Evolutionary conservation across 2,888 invertebrate genomes (phyloP).

Genomic region (Noctuana brunneofusca): DNA sequence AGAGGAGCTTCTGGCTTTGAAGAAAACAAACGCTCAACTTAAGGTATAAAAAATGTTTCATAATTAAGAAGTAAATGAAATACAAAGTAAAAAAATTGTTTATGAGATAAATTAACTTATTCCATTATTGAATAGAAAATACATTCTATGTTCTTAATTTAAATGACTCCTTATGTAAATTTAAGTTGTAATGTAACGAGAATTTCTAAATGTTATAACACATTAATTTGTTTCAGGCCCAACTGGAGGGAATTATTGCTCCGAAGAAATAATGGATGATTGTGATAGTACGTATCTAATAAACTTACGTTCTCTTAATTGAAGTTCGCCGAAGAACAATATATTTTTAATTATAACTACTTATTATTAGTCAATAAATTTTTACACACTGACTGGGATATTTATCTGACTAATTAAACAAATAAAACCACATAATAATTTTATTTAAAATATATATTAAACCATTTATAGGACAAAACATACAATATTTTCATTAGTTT

Average conservation of each 20-base stretch:
- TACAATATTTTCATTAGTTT: constrained; percentile 82
- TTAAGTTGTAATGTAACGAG: no score
- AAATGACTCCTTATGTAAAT: no score
- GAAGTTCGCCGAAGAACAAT: constrained; percentile 14
- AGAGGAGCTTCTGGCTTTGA: constrained; percentile 96
- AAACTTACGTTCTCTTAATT: no score
- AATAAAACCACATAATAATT: constrained; percentile 57
- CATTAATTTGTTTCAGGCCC: constrained; percentile 84
- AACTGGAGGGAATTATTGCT: constrained; percentile 96
- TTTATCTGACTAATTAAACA: background rate
- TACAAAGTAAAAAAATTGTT: no score
- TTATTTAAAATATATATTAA: constrained; percentile 83
- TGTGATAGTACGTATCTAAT: background rate
- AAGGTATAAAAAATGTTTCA: constrained; percentile 84
- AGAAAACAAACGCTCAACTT: constrained; percentile 96
- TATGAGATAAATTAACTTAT: no score
- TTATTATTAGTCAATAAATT: background rate
- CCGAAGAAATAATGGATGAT: constrained; percentile 89
- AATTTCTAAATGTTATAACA: background rate
- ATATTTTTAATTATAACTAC: background rate
- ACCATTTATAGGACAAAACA: constrained; percentile 82
- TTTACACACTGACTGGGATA: background rate
- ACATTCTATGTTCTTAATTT: no score
- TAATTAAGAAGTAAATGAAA: no score
- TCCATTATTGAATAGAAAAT: no score